Evolutionary conservation across 2,113 vertebrate genomes (phyloP).

Genomic region (Dicentrarchus labrax): DNA sequence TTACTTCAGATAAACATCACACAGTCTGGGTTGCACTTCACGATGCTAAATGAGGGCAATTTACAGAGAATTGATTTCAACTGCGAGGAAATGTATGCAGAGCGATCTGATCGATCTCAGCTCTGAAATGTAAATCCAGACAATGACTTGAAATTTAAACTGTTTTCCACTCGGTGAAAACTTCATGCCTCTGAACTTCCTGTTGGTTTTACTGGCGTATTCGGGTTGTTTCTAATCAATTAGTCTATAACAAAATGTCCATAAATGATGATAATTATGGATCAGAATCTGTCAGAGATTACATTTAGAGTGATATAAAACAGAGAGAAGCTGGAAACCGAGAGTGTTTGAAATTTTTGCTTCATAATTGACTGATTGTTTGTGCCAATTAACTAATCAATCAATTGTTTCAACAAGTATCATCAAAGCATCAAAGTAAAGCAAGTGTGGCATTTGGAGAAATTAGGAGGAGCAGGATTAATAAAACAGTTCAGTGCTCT

Average conservation of each 20-base stretch:
- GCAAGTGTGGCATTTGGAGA: no score
- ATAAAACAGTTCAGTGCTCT: no score
- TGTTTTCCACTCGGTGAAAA: background rate
- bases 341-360: no score
- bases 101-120: constrained; percentile 50
- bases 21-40: constrained; percentile 50
- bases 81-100: constrained; percentile 67
- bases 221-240: background rate
- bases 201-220: background rate
- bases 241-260: background rate
- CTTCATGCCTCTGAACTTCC: background rate
- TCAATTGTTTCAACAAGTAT: no score
- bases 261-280: background rate
- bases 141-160: background rate
- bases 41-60: constrained; percentile 82
- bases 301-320: no score
- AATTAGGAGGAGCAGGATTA: no score
- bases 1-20: constrained; percentile 81
- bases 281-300: no score
- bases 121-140: constrained; percentile 30
- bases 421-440: no score
- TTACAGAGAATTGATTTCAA: constrained; percentile 76
- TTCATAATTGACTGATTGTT: no score
- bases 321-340: no score
- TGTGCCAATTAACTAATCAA: no score